Conservation (phyloP, 2,797 vertebrate species). For the Sardinella longiceps region DNA sequence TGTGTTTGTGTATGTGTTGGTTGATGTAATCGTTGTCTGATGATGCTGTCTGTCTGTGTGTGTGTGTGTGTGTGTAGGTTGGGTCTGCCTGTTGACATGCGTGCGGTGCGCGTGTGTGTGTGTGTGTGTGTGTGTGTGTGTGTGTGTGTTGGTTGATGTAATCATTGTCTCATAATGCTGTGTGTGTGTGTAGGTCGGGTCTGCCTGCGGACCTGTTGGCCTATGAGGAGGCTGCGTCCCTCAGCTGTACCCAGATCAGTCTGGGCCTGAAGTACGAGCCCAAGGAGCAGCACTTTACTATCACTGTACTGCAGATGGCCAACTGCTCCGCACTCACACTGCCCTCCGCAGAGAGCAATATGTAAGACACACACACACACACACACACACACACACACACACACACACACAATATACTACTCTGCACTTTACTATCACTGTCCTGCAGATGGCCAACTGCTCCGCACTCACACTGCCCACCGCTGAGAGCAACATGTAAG, state of each 20-base stretch:
- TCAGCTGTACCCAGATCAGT: slow-evolving; percentile 84
- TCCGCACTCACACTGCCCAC: slow-evolving; percentile 78
- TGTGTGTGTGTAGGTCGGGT: slow-evolving; percentile 67
- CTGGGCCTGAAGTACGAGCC: slow-evolving; percentile 90
- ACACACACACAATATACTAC: not conserved
- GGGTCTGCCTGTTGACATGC: no score
- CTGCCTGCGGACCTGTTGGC: slow-evolving; percentile 76
- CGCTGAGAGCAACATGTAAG: slow-evolving; percentile 86
- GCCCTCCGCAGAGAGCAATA: slow-evolving; percentile 81
- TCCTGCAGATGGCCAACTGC: slow-evolving; percentile 87
- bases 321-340: slow-evolving; percentile 81
- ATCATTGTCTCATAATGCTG: no score
- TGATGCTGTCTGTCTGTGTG: no score
- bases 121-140: slow-evolving; percentile 16
- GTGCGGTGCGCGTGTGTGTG: not conserved
- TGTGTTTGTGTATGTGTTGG: no score
- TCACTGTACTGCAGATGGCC: slow-evolving; percentile 85
- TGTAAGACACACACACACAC: slow-evolving; percentile 72
- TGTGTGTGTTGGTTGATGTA: no score
- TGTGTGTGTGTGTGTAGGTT: no score
- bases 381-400: slow-evolving; percentile 8
- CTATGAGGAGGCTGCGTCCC: slow-evolving; percentile 75
- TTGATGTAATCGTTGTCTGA: no score
- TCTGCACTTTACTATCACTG: slow-evolving; percentile 64
- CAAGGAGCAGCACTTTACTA: slow-evolving; percentile 86